These are phyloP conservation scores for Himalopsyche tibetana DNA, from an alignment of 2,888 invertebrate genomes.

Conservation along the genomic window DNA sequence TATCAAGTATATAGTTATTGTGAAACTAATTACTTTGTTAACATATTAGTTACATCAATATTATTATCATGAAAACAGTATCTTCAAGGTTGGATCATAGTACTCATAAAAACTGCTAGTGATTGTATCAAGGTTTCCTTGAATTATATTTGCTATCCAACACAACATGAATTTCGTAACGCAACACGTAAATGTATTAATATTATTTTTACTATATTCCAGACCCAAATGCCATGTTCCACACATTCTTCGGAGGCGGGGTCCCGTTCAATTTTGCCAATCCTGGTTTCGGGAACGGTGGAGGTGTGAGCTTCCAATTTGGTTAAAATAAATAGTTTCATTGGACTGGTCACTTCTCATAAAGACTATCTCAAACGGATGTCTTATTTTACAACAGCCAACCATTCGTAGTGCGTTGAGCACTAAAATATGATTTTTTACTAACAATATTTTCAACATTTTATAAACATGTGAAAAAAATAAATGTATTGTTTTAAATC, in stretches of 20 bases:
- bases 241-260: constrained; percentile 85
- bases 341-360: background rate
- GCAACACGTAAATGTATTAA: no score
- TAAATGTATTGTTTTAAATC: constrained; percentile 4
- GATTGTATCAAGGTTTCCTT: no score
- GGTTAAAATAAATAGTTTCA: constrained; percentile 72
- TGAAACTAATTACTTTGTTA: no score
- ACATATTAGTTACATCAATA: no score
- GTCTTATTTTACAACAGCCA: background rate
- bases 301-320: constrained; percentile 83
- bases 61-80: no score
- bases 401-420: background rate
- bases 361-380: background rate
- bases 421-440: background rate
- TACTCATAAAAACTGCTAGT: no score
- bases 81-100: no score
- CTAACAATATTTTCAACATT: constrained; percentile 9
- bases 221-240: constrained; percentile 91
- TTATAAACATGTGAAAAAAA: background rate
- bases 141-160: no score
- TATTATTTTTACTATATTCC: constrained; percentile 71
- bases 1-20: no score
- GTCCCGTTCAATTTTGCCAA: constrained; percentile 77
- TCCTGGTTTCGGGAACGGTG: constrained; percentile 76
- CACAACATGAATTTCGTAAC: no score